Evolutionary conservation across 2,797 vertebrate species (phyloP), one percentile per base, ranked within the genome.

Genomic region (Margarornis squamiger): DNA sequence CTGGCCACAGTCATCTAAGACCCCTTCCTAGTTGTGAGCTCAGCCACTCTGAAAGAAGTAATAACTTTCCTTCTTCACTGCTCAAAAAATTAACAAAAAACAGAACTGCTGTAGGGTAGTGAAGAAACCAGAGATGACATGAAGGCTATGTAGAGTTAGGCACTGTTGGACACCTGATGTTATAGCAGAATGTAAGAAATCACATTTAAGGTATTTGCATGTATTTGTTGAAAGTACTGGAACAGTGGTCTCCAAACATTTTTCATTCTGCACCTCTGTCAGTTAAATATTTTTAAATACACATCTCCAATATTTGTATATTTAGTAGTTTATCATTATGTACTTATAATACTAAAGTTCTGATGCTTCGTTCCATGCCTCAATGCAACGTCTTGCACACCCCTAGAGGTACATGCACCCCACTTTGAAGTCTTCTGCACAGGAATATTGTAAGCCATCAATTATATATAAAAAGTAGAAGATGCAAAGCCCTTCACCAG

Each of bases 351-450:
- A 29, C 9, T 27, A 16, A 61, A 43, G 12, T 45, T 63, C 14
- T 45, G 57, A 43, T 49, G 65, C 19, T 67, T 67, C 19, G 19
- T 45, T 51, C 29, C 49, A 45, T 8, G n/a, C 9, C 3, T 45
- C 45, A 67, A 29, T 30, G 67, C 15, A 66, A 24, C 0, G 0
- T 52, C n/a, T 29, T 48, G 49, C 3, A 6, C 26, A 27, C 0
- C 1, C 27, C 5, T 24, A 21, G 24, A 29, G 7, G 15, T 4
- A 8, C 34, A 29, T 10, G 45, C n/a, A 52, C 34, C 15, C 14
- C 23, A 11, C 51, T 70, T 38, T 34, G 36, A 46, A 65, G 55
- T 59, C 15, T 24, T 8, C 23, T 73, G 26, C 49, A 14, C 4
- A 26, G 54, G 29, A 62, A 14, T 26, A 27, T 39, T 3, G 0